These are phyloP conservation scores for Zapus hudsonius DNA, from an alignment of 2,113 vertebrate genomes.

Conservation along the genomic window DNA sequence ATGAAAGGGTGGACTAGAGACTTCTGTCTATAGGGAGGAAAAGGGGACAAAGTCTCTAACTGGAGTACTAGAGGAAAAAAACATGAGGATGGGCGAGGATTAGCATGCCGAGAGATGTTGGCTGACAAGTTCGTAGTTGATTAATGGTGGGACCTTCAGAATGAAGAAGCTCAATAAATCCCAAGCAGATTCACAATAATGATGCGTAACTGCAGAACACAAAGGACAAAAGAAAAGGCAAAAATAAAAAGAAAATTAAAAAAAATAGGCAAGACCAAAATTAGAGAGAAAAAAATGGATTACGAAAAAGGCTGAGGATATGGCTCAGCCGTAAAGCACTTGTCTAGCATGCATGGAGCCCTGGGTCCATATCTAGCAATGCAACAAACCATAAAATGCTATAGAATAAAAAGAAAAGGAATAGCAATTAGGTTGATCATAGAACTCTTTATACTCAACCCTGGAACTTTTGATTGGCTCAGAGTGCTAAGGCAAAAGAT, in stretches of 20 bases:
- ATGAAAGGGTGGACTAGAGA: neutral
- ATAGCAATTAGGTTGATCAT: neutral
- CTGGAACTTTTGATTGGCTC: neutral
- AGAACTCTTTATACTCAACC: neutral
- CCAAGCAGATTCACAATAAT: neutral
- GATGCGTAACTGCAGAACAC: neutral
- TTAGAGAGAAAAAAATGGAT: neutral
- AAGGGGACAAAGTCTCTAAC: neutral
- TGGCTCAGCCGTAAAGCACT: neutral
- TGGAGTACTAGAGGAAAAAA: neutral
- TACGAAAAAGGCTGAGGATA: neutral
- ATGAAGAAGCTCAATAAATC: neutral
- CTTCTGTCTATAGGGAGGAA: neutral
- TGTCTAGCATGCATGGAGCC: neutral
- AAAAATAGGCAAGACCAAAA: neutral
- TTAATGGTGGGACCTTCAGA: neutral
- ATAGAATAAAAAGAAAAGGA: neutral
- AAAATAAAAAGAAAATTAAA: too few species aligned
- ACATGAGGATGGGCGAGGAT: neutral
- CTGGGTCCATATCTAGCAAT: neutral
- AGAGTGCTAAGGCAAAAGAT: neutral
- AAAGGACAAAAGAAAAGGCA: neutral
- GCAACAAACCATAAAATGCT: neutral
- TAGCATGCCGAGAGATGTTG: neutral
- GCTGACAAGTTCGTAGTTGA: neutral